Percentiles rank a stretch among this genome's conserved stretches.
phyloP scores from a whole-genome alignment of 1,140 invertebrate species.

The Drosophila malerkotliana region DNA sequence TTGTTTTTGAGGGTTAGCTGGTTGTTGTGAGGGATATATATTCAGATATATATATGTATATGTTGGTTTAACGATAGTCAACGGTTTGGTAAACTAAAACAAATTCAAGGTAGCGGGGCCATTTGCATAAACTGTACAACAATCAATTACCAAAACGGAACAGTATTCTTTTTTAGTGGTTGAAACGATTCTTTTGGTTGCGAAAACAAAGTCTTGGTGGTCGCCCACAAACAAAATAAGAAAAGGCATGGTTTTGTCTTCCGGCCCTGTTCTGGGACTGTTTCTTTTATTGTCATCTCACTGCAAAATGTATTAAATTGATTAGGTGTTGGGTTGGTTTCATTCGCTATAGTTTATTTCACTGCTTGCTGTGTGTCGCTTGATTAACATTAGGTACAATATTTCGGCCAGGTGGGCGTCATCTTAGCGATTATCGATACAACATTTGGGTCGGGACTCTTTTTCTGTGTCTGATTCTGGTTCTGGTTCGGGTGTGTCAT shows the following conservation, averaged over 20 bases:
- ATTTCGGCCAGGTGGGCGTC: constrained; percentile 20
- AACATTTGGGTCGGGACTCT: constrained; percentile 44
- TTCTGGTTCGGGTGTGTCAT: constrained; percentile 8
- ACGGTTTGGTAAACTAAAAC: constrained; percentile 67
- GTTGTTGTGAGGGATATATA: constrained; percentile 23
- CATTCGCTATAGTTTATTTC: constrained; percentile 53
- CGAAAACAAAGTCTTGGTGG: constrained; percentile 64
- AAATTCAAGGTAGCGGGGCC: constrained; percentile 83
- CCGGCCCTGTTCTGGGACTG: constrained; percentile 30
- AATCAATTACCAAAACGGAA: constrained; percentile 48
- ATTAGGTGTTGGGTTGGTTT: constrained; percentile 49
- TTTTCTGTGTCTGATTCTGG: too few relatives aligned
- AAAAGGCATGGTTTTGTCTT: constrained; percentile 30
- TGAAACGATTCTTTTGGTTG: constrained; percentile 79
- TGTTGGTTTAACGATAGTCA: constrained; percentile 1
- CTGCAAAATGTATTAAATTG: constrained; percentile 69
- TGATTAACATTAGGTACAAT: constrained; percentile 69
- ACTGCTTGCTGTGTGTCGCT: constrained; percentile 9
- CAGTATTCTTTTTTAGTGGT: constrained; percentile 12
- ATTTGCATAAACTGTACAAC: constrained; percentile 80
- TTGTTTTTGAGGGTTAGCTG: constrained; percentile 36
- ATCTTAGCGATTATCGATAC: constrained; percentile 16
- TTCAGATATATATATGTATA: constrained; percentile 31
- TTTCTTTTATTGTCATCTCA: constrained; percentile 72
- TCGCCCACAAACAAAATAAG: constrained; percentile 56